A percentile compares a stretch with the other conserved stretches of the same genome.
phyloP scores from a whole-genome alignment of 2,888 invertebrate genomes.

The Metellina segmentata region DNA sequence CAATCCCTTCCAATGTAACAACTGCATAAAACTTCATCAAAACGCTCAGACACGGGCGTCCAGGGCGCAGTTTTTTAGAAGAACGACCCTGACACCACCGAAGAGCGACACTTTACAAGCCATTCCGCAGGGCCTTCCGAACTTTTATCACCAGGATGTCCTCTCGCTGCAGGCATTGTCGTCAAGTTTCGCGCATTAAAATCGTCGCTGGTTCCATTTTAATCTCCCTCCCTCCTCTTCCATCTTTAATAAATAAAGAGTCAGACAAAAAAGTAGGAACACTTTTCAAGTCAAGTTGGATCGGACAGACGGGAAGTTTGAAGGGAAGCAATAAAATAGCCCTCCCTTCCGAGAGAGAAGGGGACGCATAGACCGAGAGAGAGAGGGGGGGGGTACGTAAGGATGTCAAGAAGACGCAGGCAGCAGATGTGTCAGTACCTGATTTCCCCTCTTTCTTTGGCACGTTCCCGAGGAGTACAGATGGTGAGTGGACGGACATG shows the following conservation, averaged over 20 bases:
- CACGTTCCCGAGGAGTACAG: conserved; percentile 31
- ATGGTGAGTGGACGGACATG: conserved; percentile 67
- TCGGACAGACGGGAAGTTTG: conserved; percentile 70
- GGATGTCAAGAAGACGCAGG: conserved; percentile 63
- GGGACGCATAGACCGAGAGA: too few species aligned
- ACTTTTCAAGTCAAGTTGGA: conserved; percentile 73
- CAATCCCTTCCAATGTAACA: too few species aligned
- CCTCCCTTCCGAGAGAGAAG: conserved; percentile 31
- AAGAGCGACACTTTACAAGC: conserved; percentile 5
- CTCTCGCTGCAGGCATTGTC: conserved; percentile 47
- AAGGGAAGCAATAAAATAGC: conserved; percentile 74
- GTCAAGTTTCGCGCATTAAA: conserved; percentile 14
- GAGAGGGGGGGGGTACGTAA: conserved; percentile 36
- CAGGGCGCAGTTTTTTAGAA: background rate
- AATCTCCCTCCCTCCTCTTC: conserved; percentile 30
- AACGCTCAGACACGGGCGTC: background rate
- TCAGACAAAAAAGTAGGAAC: conserved; percentile 54
- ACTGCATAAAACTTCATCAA: too few species aligned
- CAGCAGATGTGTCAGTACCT: conserved; percentile 69
- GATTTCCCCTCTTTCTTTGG: conserved; percentile 40
- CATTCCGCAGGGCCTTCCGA: background rate
- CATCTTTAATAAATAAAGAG: conserved; percentile 58
- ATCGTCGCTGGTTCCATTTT: conserved; percentile 56
- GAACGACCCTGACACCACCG: background rate
- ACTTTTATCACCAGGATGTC: conserved; percentile 68